These are phyloP conservation scores for Chloropsis cyanopogon DNA, from an alignment of 2,113 vertebrate species.

Conservation along the genomic window DNA sequence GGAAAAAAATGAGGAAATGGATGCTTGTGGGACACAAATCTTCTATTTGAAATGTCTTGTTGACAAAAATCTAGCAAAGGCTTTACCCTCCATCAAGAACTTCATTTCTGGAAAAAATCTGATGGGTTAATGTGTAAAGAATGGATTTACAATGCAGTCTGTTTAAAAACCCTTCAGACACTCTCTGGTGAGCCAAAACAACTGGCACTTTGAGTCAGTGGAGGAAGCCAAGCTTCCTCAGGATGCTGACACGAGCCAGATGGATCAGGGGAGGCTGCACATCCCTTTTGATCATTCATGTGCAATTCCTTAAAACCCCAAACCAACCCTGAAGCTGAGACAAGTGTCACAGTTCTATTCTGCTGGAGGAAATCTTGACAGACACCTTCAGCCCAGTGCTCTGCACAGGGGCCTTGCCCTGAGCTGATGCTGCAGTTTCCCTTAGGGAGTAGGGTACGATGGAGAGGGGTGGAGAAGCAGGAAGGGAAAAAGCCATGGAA, in stretches of 20 bases:
- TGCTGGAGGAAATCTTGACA: background rate
- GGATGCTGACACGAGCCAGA: accelerated
- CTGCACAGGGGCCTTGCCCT: background rate
- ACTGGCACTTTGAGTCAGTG: background rate
- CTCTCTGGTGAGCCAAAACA: background rate
- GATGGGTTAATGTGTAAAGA: background rate
- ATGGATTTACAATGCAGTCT: background rate
- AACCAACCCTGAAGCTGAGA: background rate
- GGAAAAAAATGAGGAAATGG: background rate
- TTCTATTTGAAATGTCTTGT: background rate
- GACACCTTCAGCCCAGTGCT: background rate
- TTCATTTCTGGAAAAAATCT: background rate
- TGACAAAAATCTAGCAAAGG: background rate
- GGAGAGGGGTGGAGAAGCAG: background rate
- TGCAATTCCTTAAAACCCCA: background rate
- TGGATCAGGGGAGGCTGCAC: background rate
- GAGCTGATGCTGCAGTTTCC: background rate
- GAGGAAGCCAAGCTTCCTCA: background rate
- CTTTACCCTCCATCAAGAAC: background rate
- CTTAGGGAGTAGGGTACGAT: background rate
- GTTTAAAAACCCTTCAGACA: background rate
- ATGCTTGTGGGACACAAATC: background rate
- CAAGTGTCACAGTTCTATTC: background rate
- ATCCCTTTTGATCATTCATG: background rate
- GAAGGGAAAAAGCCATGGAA: background rate